Percentiles rank a stretch among this genome's conserved stretches.
Evolutionary conservation across 2,797 vertebrate genomes (phyloP).

Genomic region (Clangula hyemalis): DNA sequence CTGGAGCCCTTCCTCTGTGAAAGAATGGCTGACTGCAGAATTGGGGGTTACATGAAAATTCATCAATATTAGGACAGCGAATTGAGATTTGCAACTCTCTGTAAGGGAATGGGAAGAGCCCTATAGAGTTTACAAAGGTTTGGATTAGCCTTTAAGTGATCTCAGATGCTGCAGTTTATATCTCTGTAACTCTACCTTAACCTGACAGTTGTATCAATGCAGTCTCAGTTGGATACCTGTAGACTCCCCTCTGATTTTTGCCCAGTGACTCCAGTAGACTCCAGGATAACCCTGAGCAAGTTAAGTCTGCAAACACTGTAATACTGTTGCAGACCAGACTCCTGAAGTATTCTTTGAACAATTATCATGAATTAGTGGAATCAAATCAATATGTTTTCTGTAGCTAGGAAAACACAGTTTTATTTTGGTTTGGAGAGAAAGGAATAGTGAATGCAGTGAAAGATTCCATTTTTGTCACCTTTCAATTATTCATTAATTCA

Average conservation of each 20-base stretch:
- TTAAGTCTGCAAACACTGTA: neutral
- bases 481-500: conserved; percentile 24
- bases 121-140: conserved; percentile 1
- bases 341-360: conserved; percentile 51
- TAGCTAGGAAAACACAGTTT: conserved; percentile 28
- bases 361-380: conserved; percentile 41
- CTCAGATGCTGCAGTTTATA: conserved; percentile 38
- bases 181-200: conserved; percentile 46
- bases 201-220: conserved; percentile 19
- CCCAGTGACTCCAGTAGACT: neutral
- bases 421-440: conserved; percentile 16
- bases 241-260: neutral
- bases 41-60: neutral
- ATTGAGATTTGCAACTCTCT: neutral
- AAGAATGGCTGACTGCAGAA: neutral
- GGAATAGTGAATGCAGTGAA: neutral
- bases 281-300: neutral
- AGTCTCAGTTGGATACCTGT: neutral
- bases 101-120: neutral
- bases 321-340: neutral
- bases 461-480: neutral
- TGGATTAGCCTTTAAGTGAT: conserved; percentile 29
- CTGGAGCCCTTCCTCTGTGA: neutral
- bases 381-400: conserved; percentile 38
- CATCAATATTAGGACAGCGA: conserved; percentile 15